These are phyloP conservation scores for Cerceris rybyensis DNA, from an alignment of 2,888 invertebrate species.

Conservation along the genomic window DNA sequence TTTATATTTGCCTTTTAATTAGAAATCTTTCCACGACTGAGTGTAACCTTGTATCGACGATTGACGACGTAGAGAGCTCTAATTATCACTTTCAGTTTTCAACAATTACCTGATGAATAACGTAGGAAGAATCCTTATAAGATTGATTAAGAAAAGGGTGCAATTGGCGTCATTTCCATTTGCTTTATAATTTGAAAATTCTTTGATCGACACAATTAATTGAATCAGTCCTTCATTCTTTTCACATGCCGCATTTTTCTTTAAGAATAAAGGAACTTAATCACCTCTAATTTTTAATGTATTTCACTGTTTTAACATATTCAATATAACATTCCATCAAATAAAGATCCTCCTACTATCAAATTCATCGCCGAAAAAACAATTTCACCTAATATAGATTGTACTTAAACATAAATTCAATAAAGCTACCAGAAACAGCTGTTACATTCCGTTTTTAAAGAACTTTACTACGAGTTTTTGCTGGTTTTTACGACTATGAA, in stretches of 20 bases:
- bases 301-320: neutral
- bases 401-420: no score
- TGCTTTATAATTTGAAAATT: conserved; percentile 42
- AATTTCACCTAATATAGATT: no score
- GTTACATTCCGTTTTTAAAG: no score
- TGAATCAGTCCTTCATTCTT: conserved; percentile 17
- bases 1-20: conserved; percentile 37
- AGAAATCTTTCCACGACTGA: conserved; percentile 18
- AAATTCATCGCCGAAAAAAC: no score
- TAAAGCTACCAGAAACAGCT: no score
- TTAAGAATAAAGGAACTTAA: conserved; percentile 6
- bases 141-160: conserved; percentile 3
- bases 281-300: neutral
- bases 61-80: conserved; percentile 20
- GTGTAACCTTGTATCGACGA: conserved; percentile 21
- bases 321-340: neutral
- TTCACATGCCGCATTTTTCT: neutral
- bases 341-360: no score
- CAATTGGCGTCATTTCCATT: conserved; percentile 14
- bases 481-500: neutral
- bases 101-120: conserved; percentile 41
- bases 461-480: neutral
- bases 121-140: neutral
- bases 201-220: conserved; percentile 40
- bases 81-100: conserved; percentile 38